phyloP scores from a whole-genome alignment of 2,888 invertebrate species.

The Dermolepida albohirtum region DNA sequence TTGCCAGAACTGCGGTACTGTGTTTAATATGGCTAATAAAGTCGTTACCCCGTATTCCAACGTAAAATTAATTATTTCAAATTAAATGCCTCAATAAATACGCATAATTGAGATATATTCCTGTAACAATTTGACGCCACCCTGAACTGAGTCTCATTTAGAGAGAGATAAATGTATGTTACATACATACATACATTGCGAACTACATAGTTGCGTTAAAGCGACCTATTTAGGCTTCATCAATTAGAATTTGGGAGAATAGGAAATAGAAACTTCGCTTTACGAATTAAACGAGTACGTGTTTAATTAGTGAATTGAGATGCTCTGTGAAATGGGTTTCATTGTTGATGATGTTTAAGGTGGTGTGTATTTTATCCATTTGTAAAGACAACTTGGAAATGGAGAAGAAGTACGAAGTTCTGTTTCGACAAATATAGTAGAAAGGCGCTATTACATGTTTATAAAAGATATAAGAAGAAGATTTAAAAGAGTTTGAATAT shows the following conservation, averaged over 20 bases:
- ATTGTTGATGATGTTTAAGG: no score
- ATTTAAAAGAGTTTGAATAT: no score
- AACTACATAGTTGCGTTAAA: slow-evolving; percentile 14
- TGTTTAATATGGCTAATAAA: no score
- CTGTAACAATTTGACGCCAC: slow-evolving; percentile 10
- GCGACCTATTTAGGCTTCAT: slow-evolving; percentile 24
- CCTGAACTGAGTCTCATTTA: not conserved
- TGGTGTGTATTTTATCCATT: no score
- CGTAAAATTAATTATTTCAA: slow-evolving; percentile 11
- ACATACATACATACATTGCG: slow-evolving; percentile 4
- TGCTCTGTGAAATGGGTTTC: not conserved
- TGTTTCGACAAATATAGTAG: no score
- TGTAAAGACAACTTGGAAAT: no score
- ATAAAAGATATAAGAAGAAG: no score
- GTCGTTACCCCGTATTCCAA: no score
- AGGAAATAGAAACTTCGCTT: slow-evolving; percentile 14
- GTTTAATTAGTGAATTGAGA: slow-evolving; percentile 22
- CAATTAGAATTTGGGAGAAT: slow-evolving; percentile 24
- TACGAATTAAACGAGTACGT: slow-evolving; percentile 19
- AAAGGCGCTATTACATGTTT: no score
- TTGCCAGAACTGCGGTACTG: no score
- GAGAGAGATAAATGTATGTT: not conserved
- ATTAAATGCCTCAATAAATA: slow-evolving; percentile 16
- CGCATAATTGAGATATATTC: slow-evolving; percentile 27
- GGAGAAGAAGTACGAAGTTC: no score